These are phyloP conservation scores for Centropus unirufus DNA, from an alignment of 2,113 vertebrate genomes.

Conservation along the genomic window DNA sequence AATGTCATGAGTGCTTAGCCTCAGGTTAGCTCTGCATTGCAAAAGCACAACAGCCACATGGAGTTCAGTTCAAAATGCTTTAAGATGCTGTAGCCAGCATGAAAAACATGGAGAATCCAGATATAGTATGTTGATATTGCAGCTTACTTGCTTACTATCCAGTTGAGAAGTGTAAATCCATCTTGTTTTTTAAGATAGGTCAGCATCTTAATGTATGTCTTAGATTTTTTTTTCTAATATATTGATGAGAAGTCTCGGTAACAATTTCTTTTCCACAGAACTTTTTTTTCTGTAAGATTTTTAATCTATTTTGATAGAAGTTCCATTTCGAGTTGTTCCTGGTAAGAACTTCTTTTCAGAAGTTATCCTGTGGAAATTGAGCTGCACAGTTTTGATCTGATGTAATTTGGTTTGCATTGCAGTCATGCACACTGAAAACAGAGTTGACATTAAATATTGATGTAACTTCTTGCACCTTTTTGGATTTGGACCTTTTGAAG, in stretches of 20 bases:
- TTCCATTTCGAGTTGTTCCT: neutral
- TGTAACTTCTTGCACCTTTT: neutral
- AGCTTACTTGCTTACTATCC: slow-evolving; percentile 29
- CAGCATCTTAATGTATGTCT: neutral
- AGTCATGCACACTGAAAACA: neutral
- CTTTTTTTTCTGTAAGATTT: neutral
- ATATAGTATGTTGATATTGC: neutral
- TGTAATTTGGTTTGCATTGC: neutral
- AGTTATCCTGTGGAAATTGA: neutral
- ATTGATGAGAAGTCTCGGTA: neutral
- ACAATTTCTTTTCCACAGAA: neutral
- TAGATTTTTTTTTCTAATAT: neutral
- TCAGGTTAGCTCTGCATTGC: neutral
- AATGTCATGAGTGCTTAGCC: neutral
- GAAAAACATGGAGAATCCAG: neutral
- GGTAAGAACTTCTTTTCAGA: neutral
- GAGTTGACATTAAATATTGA: neutral
- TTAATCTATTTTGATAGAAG: neutral
- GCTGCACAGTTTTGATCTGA: neutral
- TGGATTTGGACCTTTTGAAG: neutral
- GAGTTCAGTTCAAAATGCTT: neutral
- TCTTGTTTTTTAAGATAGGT: neutral
- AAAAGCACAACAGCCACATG: neutral
- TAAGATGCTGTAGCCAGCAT: neutral
- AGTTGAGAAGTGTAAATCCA: neutral